Evolutionary conservation across 2,888 invertebrate genomes (phyloP).

Genomic region (Chaetoderma sp.): DNA sequence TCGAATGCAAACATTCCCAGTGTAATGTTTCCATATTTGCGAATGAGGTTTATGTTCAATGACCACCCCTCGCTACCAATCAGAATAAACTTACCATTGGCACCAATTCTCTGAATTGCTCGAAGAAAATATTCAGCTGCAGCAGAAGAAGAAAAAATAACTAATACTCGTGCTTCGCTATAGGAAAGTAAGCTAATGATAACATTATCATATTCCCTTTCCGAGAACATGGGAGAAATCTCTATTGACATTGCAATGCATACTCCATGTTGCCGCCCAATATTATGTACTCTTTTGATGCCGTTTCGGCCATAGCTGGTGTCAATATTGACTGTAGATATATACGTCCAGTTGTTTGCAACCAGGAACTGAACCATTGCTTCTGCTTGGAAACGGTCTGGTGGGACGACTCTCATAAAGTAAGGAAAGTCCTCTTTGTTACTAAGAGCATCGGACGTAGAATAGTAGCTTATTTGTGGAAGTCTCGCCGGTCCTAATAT

Average conservation of each 20-base stretch:
- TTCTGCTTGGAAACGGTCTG: conserved; percentile 45
- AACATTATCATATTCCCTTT: conserved; percentile 21
- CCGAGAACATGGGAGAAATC: background rate
- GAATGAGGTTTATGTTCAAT: conserved; percentile 28
- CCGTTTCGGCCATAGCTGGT: conserved; percentile 69
- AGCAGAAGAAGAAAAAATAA: conserved; percentile 47
- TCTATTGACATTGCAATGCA: conserved; percentile 42
- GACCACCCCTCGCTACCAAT: conserved; percentile 53
- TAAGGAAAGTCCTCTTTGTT: conserved; percentile 45
- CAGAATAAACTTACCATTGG: conserved; percentile 47
- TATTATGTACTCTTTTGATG: conserved; percentile 33
- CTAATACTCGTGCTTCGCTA: conserved; percentile 40
- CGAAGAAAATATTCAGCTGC: conserved; percentile 38
- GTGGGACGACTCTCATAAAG: conserved; percentile 51
- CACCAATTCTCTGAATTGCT: conserved; percentile 28
- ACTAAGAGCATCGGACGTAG: conserved; percentile 46
- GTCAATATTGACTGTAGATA: conserved; percentile 80
- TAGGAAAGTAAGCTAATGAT: conserved; percentile 26
- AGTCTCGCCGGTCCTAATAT: conserved; percentile 39
- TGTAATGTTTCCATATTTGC: conserved; percentile 37
- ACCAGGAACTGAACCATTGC: conserved; percentile 44
- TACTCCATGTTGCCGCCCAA: conserved; percentile 30
- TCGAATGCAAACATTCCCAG: conserved; percentile 45
- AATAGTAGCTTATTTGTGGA: conserved; percentile 44
- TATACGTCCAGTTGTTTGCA: conserved; percentile 79